phyloP scores from a whole-genome alignment of 2,113 vertebrate species.

The Phasianus colchicus region DNA sequence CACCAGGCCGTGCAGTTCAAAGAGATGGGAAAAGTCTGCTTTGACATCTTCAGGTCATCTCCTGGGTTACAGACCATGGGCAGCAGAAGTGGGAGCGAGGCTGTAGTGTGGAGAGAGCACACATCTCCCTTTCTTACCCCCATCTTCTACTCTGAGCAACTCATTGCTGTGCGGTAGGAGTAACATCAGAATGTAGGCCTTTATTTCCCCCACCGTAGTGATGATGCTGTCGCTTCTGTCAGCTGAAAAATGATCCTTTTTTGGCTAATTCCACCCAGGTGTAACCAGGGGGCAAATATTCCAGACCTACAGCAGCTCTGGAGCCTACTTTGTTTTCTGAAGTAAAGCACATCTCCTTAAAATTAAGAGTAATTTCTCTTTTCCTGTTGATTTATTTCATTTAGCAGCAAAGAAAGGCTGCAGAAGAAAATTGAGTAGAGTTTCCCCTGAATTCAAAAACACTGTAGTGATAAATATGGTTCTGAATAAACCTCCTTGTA shows the following conservation, averaged over 20 bases:
- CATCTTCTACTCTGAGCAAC: fast-evolving
- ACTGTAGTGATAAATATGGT: conserved; percentile 76
- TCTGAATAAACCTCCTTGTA: conserved; percentile 71
- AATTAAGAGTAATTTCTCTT: conserved; percentile 53
- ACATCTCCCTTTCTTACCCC: fast-evolving
- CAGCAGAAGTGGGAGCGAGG: fast-evolving
- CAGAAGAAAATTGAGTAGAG: conserved; percentile 70
- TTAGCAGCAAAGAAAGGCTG: conserved; percentile 36
- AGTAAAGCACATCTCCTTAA: conserved; percentile 32
- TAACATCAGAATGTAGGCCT: background rate
- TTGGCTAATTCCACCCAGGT: background rate
- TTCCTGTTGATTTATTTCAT: conserved; percentile 23
- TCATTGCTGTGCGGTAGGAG: background rate
- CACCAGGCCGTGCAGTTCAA: fast-evolving
- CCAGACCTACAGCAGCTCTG: background rate
- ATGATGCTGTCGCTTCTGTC: background rate
- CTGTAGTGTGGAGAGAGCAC: background rate
- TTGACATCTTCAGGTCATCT: background rate
- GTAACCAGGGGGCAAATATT: background rate
- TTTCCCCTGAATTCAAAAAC: conserved; percentile 69
- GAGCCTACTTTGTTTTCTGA: background rate
- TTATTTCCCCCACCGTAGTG: fast-evolving
- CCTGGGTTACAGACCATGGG: fast-evolving
- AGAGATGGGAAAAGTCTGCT: background rate
- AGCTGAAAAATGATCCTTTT: background rate